These are phyloP conservation scores for Rhegmatorhina hoffmannsi DNA, from an alignment of 2,113 vertebrate genomes.

Conservation along the genomic window DNA sequence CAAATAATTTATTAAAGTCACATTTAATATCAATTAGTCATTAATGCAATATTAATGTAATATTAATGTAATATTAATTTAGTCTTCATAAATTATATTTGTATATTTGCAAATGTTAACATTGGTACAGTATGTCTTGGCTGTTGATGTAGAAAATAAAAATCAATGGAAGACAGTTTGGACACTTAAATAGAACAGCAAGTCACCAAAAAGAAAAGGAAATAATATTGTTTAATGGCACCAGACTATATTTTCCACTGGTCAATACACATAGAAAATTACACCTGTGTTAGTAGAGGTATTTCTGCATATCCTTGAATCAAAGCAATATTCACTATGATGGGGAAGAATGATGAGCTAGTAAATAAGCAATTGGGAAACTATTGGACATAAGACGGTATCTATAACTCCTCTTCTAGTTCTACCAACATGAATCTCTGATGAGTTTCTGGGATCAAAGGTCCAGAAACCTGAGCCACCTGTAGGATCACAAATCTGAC, in stretches of 20 bases:
- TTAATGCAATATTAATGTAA: too few relatives aligned
- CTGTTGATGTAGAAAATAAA: neutral
- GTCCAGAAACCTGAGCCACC: neutral
- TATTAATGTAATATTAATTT: too few relatives aligned
- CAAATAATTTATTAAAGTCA: neutral
- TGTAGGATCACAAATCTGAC: neutral
- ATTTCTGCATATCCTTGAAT: neutral
- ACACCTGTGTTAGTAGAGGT: neutral
- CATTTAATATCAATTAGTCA: neutral
- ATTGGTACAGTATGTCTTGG: neutral
- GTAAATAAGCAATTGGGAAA: neutral
- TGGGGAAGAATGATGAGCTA: neutral
- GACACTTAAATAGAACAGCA: neutral
- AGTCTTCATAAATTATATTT: too few relatives aligned
- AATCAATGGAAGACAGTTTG: neutral
- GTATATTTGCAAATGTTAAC: too few relatives aligned
- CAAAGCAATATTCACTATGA: neutral
- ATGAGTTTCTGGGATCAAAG: neutral
- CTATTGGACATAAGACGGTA: rapidly evolving
- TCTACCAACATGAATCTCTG: neutral
- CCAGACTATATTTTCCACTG: neutral
- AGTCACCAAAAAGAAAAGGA: neutral
- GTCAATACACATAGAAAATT: neutral
- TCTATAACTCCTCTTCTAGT: neutral
- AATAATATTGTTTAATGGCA: neutral